phyloP scores from a whole-genome alignment of 1,140 invertebrate genomes.

The Bombus consobrinus region DNA sequence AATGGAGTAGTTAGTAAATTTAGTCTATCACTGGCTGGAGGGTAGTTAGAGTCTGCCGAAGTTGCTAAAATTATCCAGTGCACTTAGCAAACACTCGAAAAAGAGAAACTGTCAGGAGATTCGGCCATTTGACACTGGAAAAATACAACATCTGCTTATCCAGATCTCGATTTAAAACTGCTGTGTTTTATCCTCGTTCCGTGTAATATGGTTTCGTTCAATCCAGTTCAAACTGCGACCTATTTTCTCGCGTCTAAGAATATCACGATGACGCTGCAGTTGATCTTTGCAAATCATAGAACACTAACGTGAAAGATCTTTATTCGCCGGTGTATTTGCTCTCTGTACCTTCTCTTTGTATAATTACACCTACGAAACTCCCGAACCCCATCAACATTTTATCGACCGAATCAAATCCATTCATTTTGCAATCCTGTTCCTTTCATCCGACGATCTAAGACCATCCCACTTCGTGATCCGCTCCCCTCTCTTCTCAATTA shows the following conservation, averaged over 20 bases:
- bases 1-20: constrained; percentile 1
- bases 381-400: not conserved
- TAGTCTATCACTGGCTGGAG: not conserved
- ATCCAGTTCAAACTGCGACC: constrained; percentile 25
- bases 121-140: not conserved
- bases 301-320: not conserved
- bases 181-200: not conserved
- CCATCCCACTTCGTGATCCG: not conserved
- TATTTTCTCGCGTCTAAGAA: constrained; percentile 13
- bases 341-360: not conserved
- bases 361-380: not conserved
- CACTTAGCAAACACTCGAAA: not conserved
- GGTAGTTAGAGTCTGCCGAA: not conserved
- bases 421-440: not conserved
- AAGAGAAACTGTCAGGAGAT: not conserved
- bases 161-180: not conserved
- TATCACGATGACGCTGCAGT: constrained; percentile 6
- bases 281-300: not conserved
- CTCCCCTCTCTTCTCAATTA: not conserved
- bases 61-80: not conserved
- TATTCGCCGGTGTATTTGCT: not conserved
- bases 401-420: not conserved
- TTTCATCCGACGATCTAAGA: not conserved
- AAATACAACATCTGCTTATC: not conserved
- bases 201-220: not conserved